A percentile compares a stretch with the other conserved stretches of the same genome.
phyloP scores from a whole-genome alignment of 2,113 vertebrate species.

The Pitta sordida region DNA sequence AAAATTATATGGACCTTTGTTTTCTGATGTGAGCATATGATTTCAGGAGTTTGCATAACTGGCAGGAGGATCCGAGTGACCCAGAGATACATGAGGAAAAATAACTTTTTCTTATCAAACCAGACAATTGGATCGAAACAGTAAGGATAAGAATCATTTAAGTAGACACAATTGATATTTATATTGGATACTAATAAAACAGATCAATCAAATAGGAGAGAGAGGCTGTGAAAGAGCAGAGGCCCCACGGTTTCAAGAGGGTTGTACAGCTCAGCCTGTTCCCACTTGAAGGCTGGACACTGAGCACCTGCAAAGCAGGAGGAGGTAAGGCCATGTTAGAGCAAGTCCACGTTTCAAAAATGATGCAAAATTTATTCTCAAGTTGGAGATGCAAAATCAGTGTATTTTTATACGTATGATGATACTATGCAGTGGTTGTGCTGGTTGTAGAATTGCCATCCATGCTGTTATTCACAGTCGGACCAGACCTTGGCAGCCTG shows the following conservation, averaged over 20 bases:
- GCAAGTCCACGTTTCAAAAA: not conserved
- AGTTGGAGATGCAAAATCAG: not conserved
- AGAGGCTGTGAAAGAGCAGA: not conserved
- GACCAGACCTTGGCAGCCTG: not conserved
- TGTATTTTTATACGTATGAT: not conserved
- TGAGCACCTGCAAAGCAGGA: not conserved
- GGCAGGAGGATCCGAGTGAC: not conserved
- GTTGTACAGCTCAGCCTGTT: not conserved
- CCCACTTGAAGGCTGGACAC: not conserved
- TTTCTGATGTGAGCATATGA: not conserved
- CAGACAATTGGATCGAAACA: not conserved
- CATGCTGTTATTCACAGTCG: not conserved
- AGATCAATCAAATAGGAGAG: not conserved
- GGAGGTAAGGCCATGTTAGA: not conserved
- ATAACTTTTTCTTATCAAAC: not conserved
- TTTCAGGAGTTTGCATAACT: not conserved
- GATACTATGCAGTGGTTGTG: not conserved
- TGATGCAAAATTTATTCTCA: not conserved
- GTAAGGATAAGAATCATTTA: not conserved
- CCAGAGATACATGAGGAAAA: not conserved
- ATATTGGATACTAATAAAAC: not conserved
- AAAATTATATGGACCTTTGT: rapidly evolving
- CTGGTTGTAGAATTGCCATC: not conserved
- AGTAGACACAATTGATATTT: not conserved
- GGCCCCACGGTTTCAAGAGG: not conserved